These are phyloP conservation scores for Pionites leucogaster DNA, from an alignment of 2,113 vertebrate genomes.

Conservation along the genomic window DNA sequence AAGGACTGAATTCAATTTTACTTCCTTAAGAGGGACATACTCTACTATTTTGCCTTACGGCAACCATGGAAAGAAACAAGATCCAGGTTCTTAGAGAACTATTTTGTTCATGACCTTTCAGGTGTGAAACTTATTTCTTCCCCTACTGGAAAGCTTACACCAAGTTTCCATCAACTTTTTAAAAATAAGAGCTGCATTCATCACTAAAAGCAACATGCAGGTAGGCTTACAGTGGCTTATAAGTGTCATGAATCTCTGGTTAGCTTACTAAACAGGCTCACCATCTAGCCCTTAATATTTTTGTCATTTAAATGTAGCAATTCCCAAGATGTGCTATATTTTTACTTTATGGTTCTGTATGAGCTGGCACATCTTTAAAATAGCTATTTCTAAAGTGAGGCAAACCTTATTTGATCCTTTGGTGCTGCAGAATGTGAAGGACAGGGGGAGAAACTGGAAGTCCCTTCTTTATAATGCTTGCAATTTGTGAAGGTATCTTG, in stretches of 20 bases:
- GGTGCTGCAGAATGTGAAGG: neutral
- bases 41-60: neutral
- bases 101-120: neutral
- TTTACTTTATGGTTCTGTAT: neutral
- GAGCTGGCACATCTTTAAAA: neutral
- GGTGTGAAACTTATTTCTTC: neutral
- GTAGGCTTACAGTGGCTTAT: neutral
- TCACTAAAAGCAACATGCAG: neutral
- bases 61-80: neutral
- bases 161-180: neutral
- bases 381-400: neutral
- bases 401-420: neutral
- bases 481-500: neutral
- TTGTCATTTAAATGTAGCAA: neutral
- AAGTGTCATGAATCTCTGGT: neutral
- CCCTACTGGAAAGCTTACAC: neutral
- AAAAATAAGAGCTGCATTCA: rapidly evolving
- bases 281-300: neutral
- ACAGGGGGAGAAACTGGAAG: neutral
- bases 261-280: neutral
- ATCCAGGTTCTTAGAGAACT: neutral
- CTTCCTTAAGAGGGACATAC: rapidly evolving
- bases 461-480: neutral
- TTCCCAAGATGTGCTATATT: neutral
- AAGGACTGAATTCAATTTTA: neutral